Conservation (phyloP, 2,797 vertebrate species). For the Lacerta agilis region DNA sequence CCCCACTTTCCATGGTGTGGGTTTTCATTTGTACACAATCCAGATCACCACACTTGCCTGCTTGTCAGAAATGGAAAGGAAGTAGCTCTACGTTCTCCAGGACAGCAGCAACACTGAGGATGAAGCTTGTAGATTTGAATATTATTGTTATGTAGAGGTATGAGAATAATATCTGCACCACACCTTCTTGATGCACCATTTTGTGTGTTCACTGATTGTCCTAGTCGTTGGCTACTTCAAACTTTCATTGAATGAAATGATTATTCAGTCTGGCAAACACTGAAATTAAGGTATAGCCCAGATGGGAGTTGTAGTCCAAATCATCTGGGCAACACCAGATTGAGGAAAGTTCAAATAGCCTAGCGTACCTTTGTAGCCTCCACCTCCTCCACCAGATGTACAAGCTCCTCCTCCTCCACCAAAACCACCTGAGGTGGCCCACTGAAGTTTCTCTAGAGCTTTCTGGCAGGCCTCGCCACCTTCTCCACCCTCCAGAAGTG, state of each 20-base stretch:
- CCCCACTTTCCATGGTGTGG: neutral
- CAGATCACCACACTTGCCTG: neutral
- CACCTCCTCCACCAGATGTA: constrained; percentile 88
- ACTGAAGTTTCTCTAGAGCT: constrained; percentile 83
- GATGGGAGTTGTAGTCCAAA: too few relatives aligned
- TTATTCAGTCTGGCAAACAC: neutral
- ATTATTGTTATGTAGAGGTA: neutral
- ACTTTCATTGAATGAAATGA: neutral
- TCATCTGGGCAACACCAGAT: too few relatives aligned
- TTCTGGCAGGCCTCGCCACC: constrained; percentile 86
- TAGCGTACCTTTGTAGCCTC: constrained; percentile 87
- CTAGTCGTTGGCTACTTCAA: neutral
- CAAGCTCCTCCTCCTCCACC: constrained; percentile 91
- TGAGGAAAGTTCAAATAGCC: too few relatives aligned
- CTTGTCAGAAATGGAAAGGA: constrained; percentile 1
- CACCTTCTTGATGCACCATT: neutral
- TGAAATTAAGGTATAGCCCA: neutral
- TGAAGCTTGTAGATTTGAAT: neutral
- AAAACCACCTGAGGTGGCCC: constrained; percentile 89
- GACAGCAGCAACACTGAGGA: neutral
- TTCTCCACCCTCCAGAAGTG: constrained; percentile 85
- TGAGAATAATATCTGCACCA: neutral
- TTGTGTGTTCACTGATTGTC: neutral
- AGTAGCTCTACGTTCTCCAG: neutral
- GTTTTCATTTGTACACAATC: neutral